Percentiles rank a stretch among this genome's conserved stretches.
These are phyloP conservation scores for Alexandromys fortis DNA, from an alignment of 2,113 vertebrate species.

Conservation along the genomic window DNA sequence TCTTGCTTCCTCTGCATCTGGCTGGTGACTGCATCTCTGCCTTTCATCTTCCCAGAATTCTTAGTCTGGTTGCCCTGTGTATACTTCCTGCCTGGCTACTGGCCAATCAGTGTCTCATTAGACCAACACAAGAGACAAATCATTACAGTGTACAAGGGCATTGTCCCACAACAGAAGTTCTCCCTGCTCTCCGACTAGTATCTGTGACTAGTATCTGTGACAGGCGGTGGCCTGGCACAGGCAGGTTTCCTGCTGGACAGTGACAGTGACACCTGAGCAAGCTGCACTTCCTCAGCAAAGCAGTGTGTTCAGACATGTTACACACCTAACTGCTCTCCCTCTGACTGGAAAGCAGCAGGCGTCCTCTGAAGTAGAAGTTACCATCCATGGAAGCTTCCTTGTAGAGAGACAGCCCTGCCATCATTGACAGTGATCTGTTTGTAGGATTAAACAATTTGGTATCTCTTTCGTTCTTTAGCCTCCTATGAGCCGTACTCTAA, in stretches of 20 bases:
- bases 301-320: neutral
- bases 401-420: neutral
- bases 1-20: no score
- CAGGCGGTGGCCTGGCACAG: no score
- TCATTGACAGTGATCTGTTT: no score
- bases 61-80: no score
- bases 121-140: no score
- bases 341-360: neutral
- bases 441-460: neutral
- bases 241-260: neutral
- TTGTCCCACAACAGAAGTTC: neutral
- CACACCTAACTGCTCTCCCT: neutral
- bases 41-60: no score
- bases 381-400: rapidly evolving
- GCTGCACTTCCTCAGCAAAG: neutral
- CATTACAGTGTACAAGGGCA: no score
- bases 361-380: neutral
- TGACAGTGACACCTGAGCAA: no score
- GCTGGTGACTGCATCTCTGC: no score
- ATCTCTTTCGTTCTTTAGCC: neutral
- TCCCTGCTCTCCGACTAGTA: neutral
- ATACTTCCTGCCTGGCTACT: no score
- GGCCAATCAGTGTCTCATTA: no score
- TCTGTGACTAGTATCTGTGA: neutral
- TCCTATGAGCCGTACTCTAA: neutral